Conservation (phyloP, 1,140 invertebrate genomes). For the Zaprionus ornatus region DNA sequence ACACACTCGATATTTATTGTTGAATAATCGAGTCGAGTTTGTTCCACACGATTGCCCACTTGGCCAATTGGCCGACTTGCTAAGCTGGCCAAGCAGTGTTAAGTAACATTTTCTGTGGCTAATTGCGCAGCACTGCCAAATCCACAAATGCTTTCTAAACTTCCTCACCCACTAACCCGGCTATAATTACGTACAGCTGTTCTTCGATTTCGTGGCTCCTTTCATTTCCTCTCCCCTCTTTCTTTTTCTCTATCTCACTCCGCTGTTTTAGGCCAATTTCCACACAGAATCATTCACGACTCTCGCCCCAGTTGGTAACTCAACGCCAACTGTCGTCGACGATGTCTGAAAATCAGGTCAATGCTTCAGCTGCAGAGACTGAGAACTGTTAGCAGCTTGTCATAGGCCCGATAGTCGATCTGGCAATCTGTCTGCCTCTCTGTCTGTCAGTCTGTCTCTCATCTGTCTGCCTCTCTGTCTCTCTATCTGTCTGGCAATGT, state of each 20-base stretch:
- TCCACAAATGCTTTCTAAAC: constrained; percentile 7
- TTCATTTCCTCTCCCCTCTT: not conserved
- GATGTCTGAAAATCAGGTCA: constrained; percentile 61
- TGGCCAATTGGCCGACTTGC: constrained; percentile 12
- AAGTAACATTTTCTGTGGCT: constrained; percentile 13
- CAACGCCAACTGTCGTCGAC: constrained; percentile 53
- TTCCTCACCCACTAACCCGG: constrained; percentile 20
- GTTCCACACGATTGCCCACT: constrained; percentile 32
- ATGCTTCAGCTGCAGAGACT: constrained; percentile 51
- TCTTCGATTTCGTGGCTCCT: not conserved
- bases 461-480: constrained; percentile 1
- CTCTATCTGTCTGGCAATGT: constrained; percentile 6
- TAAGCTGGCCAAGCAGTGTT: constrained; percentile 13
- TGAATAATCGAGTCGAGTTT: constrained; percentile 17
- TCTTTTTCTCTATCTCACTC: not conserved
- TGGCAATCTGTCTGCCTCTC: constrained; percentile 22
- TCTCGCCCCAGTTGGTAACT: constrained; percentile 53
- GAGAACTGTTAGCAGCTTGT: constrained; percentile 42
- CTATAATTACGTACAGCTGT: constrained; percentile 15
- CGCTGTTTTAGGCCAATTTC: not conserved
- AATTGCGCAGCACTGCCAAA: constrained; percentile 21
- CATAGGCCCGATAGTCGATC: constrained; percentile 23
- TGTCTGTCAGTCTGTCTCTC: not conserved
- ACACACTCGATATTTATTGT: constrained; percentile 21
- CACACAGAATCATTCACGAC: constrained; percentile 1